These are phyloP conservation scores for Macquaria australasica DNA, from an alignment of 2,113 vertebrate species.

Conservation along the genomic window DNA sequence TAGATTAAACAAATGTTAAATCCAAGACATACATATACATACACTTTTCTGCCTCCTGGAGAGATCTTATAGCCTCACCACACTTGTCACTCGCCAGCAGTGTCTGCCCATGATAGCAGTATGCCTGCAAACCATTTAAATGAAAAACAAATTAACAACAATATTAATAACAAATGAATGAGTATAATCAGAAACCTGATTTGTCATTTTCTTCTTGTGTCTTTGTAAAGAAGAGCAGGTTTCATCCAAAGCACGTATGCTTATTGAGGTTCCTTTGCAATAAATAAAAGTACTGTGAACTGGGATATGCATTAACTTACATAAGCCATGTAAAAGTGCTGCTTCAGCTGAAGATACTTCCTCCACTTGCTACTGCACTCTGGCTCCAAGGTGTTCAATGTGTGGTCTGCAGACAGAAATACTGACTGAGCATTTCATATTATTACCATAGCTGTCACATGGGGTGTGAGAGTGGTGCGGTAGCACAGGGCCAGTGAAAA, in stretches of 20 bases:
- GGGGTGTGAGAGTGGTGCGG: background rate
- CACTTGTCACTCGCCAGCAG: slow-evolving; percentile 94
- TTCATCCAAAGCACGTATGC: background rate
- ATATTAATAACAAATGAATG: background rate
- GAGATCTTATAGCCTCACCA: slow-evolving; percentile 95
- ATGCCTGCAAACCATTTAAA: slow-evolving; percentile 85
- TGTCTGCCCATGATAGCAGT: slow-evolving; percentile 96
- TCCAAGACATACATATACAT: slow-evolving; percentile 49
- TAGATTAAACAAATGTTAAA: background rate
- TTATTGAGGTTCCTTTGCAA: background rate
- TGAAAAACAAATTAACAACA: no score
- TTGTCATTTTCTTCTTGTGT: background rate
- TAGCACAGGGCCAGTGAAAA: no score
- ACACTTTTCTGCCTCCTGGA: slow-evolving; percentile 98
- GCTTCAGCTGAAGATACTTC: slow-evolving; percentile 97
- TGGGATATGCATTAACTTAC: slow-evolving; percentile 84
- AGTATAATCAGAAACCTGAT: background rate
- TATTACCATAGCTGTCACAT: background rate
- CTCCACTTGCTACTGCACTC: slow-evolving; percentile 95
- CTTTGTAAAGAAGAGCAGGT: background rate
- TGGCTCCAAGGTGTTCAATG: slow-evolving; percentile 94
- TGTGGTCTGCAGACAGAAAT: slow-evolving; percentile 87
- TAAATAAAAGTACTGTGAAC: background rate
- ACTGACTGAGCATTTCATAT: no score
- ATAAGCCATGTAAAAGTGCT: slow-evolving; percentile 96